phyloP scores from a whole-genome alignment of 2,888 invertebrate genomes.

The Panzeria rudis region DNA sequence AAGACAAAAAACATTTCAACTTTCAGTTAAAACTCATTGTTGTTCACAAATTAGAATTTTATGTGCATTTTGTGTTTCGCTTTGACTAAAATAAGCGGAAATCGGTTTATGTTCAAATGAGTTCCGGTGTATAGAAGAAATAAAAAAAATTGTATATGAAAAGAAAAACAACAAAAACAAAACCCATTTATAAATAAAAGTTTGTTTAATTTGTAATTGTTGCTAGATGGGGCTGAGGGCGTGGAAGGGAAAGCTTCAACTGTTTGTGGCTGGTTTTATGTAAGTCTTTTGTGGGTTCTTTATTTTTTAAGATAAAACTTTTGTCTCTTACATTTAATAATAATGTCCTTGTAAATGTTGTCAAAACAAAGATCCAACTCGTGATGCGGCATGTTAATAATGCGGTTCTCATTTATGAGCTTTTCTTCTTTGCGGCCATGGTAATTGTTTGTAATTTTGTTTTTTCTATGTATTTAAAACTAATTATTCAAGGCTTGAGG shows the following conservation, averaged over 20 bases:
- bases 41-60: constrained; percentile 63
- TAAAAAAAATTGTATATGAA: background rate
- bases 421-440: constrained; percentile 29
- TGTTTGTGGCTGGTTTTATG: constrained; percentile 37
- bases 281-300: constrained; percentile 23
- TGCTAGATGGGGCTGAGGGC: constrained; percentile 32
- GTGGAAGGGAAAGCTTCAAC: background rate
- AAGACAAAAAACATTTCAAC: constrained; percentile 23
- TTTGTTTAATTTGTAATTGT: constrained; percentile 60
- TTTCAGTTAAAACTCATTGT: constrained; percentile 47
- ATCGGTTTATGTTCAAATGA: constrained; percentile 62
- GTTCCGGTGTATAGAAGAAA: constrained; percentile 51
- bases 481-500: constrained; percentile 71
- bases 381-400: constrained; percentile 58
- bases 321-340: constrained; percentile 55
- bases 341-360: constrained; percentile 57
- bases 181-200: constrained; percentile 52
- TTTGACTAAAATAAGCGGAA: constrained; percentile 62
- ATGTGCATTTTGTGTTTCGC: constrained; percentile 44
- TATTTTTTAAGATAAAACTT: constrained; percentile 42
- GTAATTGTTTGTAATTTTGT: constrained; percentile 61
- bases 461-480: constrained; percentile 68
- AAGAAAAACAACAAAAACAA: constrained; percentile 17
- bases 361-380: constrained; percentile 46
- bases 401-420: constrained; percentile 54